Percentiles rank a stretch among this genome's conserved stretches.
Conservation (phyloP, 2,113 vertebrate species). For the mouse (Mus musculus) region DNA sequence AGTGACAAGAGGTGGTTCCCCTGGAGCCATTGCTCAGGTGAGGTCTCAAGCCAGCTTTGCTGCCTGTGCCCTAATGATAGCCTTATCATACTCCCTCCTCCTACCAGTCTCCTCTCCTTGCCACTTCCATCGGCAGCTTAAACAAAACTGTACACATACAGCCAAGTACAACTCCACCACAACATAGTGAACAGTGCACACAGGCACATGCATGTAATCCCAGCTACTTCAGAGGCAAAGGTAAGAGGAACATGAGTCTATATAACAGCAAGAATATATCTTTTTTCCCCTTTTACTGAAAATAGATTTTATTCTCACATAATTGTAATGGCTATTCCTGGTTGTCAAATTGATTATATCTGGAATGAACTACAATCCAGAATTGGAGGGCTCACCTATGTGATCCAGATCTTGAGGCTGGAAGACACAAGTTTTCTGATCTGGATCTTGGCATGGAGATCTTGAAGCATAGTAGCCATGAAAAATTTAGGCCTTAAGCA, state of each 20-base stretch:
- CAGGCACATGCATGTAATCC: background rate
- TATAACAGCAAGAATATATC: background rate
- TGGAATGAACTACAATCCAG: too few relatives aligned
- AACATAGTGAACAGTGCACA: background rate
- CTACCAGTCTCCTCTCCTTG: background rate
- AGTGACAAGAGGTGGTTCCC: background rate
- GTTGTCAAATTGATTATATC: too few relatives aligned
- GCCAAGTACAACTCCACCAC: background rate
- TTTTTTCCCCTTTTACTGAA: too few relatives aligned
- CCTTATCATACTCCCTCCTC: background rate
- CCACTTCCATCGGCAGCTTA: background rate
- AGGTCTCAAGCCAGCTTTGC: rapidly evolving
- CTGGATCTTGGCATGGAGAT: too few relatives aligned
- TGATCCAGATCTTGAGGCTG: too few relatives aligned
- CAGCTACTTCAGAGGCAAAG: background rate
- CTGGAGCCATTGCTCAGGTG: too few relatives aligned
- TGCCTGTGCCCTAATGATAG: background rate
- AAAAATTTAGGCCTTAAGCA: too few relatives aligned
- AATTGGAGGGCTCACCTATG: too few relatives aligned
- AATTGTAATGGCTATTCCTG: too few relatives aligned
- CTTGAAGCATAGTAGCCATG: too few relatives aligned
- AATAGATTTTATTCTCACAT: background rate
- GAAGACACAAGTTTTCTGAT: too few relatives aligned
- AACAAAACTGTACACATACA: background rate
- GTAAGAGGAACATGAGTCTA: background rate